Percentiles rank a stretch among this genome's conserved stretches.
Evolutionary conservation across 2,888 invertebrate species (phyloP).

Genomic region (Temnothorax ravouxi): DNA sequence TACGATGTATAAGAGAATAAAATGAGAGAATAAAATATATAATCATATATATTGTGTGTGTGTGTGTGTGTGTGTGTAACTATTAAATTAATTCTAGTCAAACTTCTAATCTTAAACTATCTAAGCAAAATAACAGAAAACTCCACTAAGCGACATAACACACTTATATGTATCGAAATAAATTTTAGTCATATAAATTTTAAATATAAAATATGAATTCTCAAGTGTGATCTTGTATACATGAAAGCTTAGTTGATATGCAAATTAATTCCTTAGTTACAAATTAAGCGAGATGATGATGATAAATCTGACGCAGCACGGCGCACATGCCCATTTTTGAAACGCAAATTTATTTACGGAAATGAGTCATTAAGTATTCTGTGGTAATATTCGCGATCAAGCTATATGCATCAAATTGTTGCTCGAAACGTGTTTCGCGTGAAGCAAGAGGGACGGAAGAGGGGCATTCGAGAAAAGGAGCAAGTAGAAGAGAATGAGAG

Average conservation of each 20-base stretch:
- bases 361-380: constrained; percentile 59
- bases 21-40: background rate
- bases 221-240: background rate
- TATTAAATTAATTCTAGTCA: constrained; percentile 22
- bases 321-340: constrained; percentile 56
- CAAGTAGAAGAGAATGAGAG: constrained; percentile 55
- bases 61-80: background rate
- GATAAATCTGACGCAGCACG: constrained; percentile 38
- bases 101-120: background rate
- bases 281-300: constrained; percentile 40
- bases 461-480: constrained; percentile 5
- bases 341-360: constrained; percentile 65
- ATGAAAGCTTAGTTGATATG: constrained; percentile 16
- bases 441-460: constrained; percentile 14
- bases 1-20: background rate
- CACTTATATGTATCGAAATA: background rate
- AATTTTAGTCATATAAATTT: background rate
- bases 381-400: constrained; percentile 63
- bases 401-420: constrained; percentile 66
- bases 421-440: constrained; percentile 59
- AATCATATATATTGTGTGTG: background rate
- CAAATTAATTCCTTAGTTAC: constrained; percentile 28
- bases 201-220: background rate
- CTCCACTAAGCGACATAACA: background rate
- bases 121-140: background rate